Evolutionary conservation across 2,113 vertebrate species (phyloP).

Genomic region (Suricata suricatta): DNA sequence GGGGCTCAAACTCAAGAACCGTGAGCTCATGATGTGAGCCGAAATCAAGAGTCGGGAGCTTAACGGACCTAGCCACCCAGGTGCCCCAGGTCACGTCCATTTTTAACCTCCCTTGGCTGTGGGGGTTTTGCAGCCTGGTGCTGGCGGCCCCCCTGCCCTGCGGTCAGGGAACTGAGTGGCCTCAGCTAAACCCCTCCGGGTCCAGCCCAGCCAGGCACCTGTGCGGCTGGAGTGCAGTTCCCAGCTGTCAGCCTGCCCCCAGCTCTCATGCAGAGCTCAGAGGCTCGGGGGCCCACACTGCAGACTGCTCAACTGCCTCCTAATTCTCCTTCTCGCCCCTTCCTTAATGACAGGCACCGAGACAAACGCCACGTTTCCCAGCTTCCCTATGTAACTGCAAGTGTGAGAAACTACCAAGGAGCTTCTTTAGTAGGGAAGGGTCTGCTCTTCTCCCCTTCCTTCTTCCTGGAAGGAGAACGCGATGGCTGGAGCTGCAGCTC

Average conservation of each 20-base stretch:
- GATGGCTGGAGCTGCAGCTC: neutral
- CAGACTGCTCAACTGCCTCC: neutral
- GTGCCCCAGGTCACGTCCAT: neutral
- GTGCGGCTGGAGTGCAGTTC: neutral
- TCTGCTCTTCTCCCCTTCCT: neutral
- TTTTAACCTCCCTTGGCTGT: neutral
- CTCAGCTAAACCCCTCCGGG: neutral
- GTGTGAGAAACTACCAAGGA: neutral
- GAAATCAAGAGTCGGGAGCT: no score
- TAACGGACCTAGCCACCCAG: no score
- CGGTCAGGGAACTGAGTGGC: neutral
- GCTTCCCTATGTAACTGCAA: neutral
- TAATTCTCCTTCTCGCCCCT: neutral
- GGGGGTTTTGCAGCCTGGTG: neutral
- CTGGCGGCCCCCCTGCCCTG: neutral
- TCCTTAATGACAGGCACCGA: neutral
- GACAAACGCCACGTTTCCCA: neutral
- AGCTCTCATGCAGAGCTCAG: neutral
- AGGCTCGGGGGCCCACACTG: fast-evolving
- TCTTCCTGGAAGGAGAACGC: neutral
- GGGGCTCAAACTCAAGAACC: no score
- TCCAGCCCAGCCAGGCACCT: neutral
- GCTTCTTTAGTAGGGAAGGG: neutral
- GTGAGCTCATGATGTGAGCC: neutral
- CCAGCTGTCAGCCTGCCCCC: neutral